Percentiles rank a stretch among this genome's conserved stretches.
These are phyloP conservation scores for Hyperoplus immaculatus DNA, from an alignment of 2,797 vertebrate genomes.

Conservation along the genomic window DNA sequence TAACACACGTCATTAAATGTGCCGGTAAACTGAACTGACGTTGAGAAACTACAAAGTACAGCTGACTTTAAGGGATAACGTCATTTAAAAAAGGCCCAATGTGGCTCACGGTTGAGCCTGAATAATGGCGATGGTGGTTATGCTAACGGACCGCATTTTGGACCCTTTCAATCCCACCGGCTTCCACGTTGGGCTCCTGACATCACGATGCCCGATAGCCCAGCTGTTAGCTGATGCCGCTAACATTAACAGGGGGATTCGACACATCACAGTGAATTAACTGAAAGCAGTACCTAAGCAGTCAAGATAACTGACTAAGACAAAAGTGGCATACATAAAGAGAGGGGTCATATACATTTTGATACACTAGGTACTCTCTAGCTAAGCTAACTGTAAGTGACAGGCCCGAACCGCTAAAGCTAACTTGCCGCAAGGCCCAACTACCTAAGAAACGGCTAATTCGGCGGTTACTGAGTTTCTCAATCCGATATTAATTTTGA, in stretches of 20 bases:
- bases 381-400: conserved; percentile 33
- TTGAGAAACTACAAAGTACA: neutral
- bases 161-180: conserved; percentile 46
- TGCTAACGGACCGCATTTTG: conserved; percentile 33
- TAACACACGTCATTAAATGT: neutral
- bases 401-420: conserved; percentile 65
- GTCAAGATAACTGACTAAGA: rapidly evolving
- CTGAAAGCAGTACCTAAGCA: rapidly evolving
- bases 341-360: rapidly evolving
- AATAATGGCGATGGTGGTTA: neutral
- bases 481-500: rapidly evolving
- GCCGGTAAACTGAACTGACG: neutral
- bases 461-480: neutral
- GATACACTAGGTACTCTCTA: neutral
- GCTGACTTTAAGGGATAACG: neutral
- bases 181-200: conserved; percentile 49
- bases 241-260: neutral
- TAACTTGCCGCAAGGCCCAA: conserved; percentile 68
- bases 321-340: neutral
- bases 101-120: neutral
- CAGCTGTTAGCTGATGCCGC: conserved; percentile 21
- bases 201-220: conserved; percentile 23
- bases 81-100: neutral
- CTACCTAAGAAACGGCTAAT: conserved; percentile 17
- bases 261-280: neutral